These are phyloP conservation scores for Penelope pileata DNA, from an alignment of 2,113 vertebrate species.

Conservation along the genomic window DNA sequence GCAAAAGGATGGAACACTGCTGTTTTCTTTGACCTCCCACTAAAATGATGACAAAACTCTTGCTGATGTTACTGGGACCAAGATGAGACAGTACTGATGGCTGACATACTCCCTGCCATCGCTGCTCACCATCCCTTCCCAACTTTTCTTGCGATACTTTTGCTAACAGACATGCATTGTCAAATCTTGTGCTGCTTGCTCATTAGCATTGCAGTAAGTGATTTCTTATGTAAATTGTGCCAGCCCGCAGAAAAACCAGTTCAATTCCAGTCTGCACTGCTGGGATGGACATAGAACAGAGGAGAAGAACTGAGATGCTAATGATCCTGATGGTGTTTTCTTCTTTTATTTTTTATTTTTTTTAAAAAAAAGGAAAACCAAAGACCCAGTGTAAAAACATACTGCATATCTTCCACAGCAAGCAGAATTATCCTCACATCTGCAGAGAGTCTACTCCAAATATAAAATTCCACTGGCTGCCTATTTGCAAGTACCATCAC, in stretches of 20 bases:
- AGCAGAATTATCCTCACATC: not conserved
- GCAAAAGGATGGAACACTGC: not conserved
- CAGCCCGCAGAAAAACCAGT: constrained; percentile 52
- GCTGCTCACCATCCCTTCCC: not conserved
- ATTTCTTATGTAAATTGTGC: not conserved
- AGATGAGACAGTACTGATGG: not conserved
- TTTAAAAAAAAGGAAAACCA: not conserved
- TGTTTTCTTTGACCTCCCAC: not conserved
- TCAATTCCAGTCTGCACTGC: constrained; percentile 17
- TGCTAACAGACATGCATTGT: not conserved
- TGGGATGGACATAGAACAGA: not conserved
- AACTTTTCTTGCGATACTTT: not conserved
- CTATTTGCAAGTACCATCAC: not conserved
- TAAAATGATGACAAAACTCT: not conserved
- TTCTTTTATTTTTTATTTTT: not conserved
- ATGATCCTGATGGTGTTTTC: not conserved
- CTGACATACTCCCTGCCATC: not conserved
- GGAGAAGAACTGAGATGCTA: not conserved
- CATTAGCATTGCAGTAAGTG: not conserved
- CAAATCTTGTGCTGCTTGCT: not conserved
- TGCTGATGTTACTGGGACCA: accelerated
- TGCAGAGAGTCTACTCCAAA: not conserved
- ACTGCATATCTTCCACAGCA: not conserved
- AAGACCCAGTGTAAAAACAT: not conserved
- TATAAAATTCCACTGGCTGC: not conserved